Conservation (phyloP, 1,140 invertebrate species). For the Trinorchestia longiramus region DNA sequence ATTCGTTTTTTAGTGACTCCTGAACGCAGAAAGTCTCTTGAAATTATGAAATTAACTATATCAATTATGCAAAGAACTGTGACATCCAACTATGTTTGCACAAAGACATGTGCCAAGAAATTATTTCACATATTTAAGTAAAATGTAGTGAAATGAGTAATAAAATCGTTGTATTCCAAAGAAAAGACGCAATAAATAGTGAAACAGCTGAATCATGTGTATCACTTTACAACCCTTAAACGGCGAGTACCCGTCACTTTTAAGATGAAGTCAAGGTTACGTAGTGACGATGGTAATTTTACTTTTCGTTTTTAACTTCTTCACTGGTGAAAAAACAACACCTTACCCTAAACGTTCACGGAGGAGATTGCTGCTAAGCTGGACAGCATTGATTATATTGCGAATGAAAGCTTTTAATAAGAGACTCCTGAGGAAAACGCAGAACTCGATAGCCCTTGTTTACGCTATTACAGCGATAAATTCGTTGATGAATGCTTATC, state of each 20-base stretch:
- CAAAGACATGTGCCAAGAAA: no score
- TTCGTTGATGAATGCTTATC: slow-evolving; percentile 1
- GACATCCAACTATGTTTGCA: no score
- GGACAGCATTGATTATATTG: background rate
- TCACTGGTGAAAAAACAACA: background rate
- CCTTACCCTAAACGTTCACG: background rate
- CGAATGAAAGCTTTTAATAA: background rate
- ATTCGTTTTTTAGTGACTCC: no score
- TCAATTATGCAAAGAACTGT: no score
- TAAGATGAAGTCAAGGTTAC: background rate
- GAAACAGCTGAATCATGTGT: background rate
- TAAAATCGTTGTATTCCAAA: no score
- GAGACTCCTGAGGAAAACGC: background rate
- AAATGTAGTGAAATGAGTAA: no score
- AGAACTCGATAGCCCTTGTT: background rate
- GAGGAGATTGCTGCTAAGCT: background rate
- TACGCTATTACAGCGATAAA: background rate
- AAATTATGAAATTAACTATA: no score
- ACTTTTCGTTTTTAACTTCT: background rate
- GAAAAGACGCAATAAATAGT: no score
- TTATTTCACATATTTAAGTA: no score
- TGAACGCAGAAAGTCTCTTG: no score
- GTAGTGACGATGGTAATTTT: background rate
- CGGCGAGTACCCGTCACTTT: background rate
- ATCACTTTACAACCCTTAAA: background rate